Percentiles rank a stretch among this genome's conserved stretches.
phyloP scores from a whole-genome alignment of 2,888 invertebrate species.

The Aspidapion aeneum region DNA sequence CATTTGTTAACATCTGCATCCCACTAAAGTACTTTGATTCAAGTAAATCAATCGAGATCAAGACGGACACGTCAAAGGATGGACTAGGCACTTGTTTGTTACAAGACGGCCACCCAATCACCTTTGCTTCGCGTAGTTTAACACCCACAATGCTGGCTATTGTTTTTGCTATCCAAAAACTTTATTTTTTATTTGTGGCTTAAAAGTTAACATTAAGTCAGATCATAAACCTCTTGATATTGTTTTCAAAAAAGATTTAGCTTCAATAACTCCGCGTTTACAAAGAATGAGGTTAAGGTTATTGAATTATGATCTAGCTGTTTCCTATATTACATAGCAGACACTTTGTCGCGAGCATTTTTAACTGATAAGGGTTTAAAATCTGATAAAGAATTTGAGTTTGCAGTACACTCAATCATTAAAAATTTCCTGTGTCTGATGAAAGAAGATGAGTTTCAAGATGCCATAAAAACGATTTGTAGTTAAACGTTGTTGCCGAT shows the following conservation, averaged over 20 bases:
- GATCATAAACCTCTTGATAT: conserved; percentile 25
- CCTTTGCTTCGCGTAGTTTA: conserved; percentile 37
- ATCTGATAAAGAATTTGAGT: conserved; percentile 5
- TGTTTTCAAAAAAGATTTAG: not conserved
- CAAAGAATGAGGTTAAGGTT: conserved; percentile 32
- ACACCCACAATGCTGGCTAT: conserved; percentile 34
- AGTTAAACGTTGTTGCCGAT: not conserved
- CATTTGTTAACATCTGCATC: conserved; percentile 27
- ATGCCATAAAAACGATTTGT: conserved; percentile 4
- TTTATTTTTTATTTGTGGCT: conserved; percentile 31
- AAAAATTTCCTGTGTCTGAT: conserved; percentile 3
- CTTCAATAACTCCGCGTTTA: conserved; percentile 23
- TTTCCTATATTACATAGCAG: conserved; percentile 26
- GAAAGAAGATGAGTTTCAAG: conserved; percentile 2
- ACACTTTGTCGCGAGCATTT: conserved; percentile 11
- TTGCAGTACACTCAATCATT: not conserved
- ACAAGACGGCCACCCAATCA: conserved; percentile 35
- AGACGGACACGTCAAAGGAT: conserved; percentile 35
- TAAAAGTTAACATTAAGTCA: not conserved
- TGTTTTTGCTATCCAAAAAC: conserved; percentile 33
- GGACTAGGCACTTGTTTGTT: conserved; percentile 37
- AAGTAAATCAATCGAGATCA: conserved; percentile 30
- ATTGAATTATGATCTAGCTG: conserved; percentile 6
- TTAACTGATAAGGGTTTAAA: conserved; percentile 8
- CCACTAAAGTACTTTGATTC: conserved; percentile 27